These are phyloP conservation scores for Gnathonemus echidnorhynchus DNA, from an alignment of 2,113 vertebrate species.

Conservation along the genomic window DNA sequence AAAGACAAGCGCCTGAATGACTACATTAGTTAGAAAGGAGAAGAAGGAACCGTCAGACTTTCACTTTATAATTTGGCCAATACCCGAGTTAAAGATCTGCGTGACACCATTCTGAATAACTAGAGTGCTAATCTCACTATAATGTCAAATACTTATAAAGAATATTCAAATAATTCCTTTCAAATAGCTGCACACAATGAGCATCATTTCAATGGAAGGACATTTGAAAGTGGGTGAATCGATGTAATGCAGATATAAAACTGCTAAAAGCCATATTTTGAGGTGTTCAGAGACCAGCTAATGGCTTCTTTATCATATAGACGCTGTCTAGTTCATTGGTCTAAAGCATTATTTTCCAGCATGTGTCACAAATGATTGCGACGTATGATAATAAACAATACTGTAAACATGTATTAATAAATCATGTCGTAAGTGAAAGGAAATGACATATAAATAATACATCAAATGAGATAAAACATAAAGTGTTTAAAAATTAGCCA, in stretches of 20 bases:
- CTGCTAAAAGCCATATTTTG: slow-evolving; percentile 7
- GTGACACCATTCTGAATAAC: not conserved
- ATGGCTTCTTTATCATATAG: slow-evolving; percentile 2
- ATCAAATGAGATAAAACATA: slow-evolving; percentile 47
- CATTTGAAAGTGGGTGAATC: slow-evolving; percentile 2
- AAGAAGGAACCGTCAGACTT: not conserved
- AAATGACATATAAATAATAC: slow-evolving; percentile 24
- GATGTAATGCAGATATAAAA: not conserved
- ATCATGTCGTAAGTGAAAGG: not conserved
- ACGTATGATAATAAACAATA: not conserved
- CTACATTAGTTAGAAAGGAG: not conserved
- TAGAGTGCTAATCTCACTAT: not conserved
- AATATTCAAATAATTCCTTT: slow-evolving; percentile 15
- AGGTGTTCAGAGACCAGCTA: not conserved
- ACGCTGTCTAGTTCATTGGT: not conserved
- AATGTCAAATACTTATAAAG: not conserved
- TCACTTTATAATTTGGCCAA: not conserved
- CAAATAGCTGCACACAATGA: slow-evolving; percentile 4
- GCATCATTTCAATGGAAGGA: not conserved
- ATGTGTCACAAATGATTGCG: not conserved
- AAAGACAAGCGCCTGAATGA: not conserved
- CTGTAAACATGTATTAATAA: not conserved
- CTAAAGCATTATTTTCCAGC: slow-evolving; percentile 5
- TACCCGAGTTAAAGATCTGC: not conserved
- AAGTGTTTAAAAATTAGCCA: slow-evolving; percentile 14